These are phyloP conservation scores for Amphipoea lucens DNA, from an alignment of 2,888 invertebrate genomes.

Conservation along the genomic window DNA sequence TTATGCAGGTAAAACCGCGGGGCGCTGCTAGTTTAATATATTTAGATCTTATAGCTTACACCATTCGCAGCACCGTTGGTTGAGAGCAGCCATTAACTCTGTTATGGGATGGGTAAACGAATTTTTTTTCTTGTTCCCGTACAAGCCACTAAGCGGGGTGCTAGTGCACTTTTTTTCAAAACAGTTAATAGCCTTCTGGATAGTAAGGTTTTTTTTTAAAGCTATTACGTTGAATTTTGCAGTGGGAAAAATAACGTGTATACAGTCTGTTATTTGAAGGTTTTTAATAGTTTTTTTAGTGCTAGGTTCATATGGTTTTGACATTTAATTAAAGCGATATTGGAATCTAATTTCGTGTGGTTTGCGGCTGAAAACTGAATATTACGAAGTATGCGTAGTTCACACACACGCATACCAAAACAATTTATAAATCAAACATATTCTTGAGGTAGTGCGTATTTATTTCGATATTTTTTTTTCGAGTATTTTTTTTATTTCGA, in stretches of 20 bases:
- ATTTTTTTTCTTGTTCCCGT: conserved; percentile 75
- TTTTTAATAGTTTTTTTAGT: conserved; percentile 20
- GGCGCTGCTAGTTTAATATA: too few species aligned
- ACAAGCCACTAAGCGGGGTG: conserved; percentile 74
- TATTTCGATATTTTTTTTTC: too few species aligned
- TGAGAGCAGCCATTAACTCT: conserved; percentile 79
- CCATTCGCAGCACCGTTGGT: conserved; percentile 59
- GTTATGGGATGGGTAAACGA: conserved; percentile 79
- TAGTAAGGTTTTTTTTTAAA: conserved; percentile 31
- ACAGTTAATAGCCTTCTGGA: conserved; percentile 71
- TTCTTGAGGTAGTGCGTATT: too few species aligned
- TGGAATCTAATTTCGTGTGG: too few species aligned
- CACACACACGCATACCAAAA: too few species aligned
- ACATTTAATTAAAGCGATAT: neutral
- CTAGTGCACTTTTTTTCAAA: conserved; percentile 71
- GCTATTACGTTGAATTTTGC: conserved; percentile 38
- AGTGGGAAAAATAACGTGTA: conserved; percentile 16
- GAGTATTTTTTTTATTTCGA: too few species aligned
- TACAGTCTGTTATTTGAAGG: conserved; percentile 12
- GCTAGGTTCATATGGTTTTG: neutral
- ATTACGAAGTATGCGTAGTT: too few species aligned
- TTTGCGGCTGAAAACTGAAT: too few species aligned
- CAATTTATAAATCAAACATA: too few species aligned
- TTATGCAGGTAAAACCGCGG: too few species aligned
- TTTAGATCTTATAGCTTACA: conserved; percentile 32